These are phyloP conservation scores for Knipowitschia caucasica DNA, from an alignment of 2,797 vertebrate genomes.

Conservation along the genomic window DNA sequence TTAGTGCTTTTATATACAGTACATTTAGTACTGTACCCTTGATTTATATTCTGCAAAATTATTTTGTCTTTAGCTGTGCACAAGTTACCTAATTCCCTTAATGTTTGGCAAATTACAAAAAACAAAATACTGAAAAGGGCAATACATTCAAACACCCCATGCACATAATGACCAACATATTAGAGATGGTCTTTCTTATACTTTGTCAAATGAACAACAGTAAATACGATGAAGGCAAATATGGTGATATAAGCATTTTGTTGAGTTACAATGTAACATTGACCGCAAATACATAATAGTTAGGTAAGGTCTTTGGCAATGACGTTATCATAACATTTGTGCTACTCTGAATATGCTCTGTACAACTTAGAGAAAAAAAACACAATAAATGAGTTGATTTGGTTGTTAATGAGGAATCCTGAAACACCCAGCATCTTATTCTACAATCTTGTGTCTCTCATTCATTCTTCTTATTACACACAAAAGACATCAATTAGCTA, in stretches of 20 bases:
- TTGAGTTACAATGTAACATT: constrained; percentile 13
- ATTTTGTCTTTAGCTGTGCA: constrained; percentile 24
- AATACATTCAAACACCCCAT: constrained; percentile 57
- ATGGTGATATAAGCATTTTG: constrained; percentile 28
- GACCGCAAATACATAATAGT: constrained; percentile 11
- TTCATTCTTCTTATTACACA: constrained; percentile 19
- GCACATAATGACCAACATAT: constrained; percentile 36
- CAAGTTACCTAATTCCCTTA: constrained; percentile 22
- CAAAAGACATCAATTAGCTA: constrained; percentile 43
- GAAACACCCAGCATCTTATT: constrained; percentile 39
- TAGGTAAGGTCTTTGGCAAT: constrained; percentile 62
- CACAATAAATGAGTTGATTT: background rate
- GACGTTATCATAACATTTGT: constrained; percentile 41
- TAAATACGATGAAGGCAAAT: constrained; percentile 44
- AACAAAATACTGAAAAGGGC: constrained; percentile 34
- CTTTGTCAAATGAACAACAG: constrained; percentile 13
- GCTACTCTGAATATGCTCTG: constrained; percentile 41
- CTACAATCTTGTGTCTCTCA: constrained; percentile 53
- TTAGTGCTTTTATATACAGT: constrained; percentile 41
- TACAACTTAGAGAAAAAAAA: constrained; percentile 19
- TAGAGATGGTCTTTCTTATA: constrained; percentile 16
- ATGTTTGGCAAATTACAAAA: constrained; percentile 44
- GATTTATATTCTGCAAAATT: constrained; percentile 29
- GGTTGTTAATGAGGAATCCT: constrained; percentile 6
- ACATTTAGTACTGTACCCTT: constrained; percentile 55